Conservation (phyloP, 2,888 invertebrate species). For the Dione juno region DNA sequence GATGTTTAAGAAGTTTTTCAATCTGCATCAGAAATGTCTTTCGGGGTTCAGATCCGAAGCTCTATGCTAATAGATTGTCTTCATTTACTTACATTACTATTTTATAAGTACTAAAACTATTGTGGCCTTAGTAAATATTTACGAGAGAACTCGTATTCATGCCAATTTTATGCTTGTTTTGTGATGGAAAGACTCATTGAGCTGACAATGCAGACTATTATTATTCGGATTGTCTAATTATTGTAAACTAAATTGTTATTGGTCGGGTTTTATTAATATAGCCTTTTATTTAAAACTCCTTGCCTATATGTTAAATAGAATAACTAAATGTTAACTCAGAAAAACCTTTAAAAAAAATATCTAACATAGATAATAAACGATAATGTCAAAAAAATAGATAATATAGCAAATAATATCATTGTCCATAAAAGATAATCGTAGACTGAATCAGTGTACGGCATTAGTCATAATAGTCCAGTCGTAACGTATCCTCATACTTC, state of each 20-base stretch:
- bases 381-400: neutral
- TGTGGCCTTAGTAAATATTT: slow-evolving; percentile 10
- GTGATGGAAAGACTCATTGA: neutral
- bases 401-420: neutral
- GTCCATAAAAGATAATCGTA: slow-evolving; percentile 18
- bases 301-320: too few relatives aligned
- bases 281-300: too few relatives aligned
- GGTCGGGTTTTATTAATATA: too few relatives aligned
- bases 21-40: slow-evolving; percentile 63
- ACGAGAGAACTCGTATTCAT: slow-evolving; percentile 5
- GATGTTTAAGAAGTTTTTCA: slow-evolving; percentile 70
- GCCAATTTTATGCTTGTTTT: neutral
- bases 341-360: too few relatives aligned
- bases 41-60: slow-evolving; percentile 6
- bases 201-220: neutral
- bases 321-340: too few relatives aligned
- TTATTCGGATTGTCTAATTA: neutral
- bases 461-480: slow-evolving; percentile 32
- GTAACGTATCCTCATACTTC: neutral
- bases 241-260: neutral
- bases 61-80: slow-evolving; percentile 16
- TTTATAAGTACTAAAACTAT: slow-evolving; percentile 13
- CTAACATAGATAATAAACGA: neutral
- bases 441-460: slow-evolving; percentile 27
- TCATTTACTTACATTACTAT: neutral